phyloP scores from a whole-genome alignment of 2,113 vertebrate species.

The Toxotes jaculatrix region DNA sequence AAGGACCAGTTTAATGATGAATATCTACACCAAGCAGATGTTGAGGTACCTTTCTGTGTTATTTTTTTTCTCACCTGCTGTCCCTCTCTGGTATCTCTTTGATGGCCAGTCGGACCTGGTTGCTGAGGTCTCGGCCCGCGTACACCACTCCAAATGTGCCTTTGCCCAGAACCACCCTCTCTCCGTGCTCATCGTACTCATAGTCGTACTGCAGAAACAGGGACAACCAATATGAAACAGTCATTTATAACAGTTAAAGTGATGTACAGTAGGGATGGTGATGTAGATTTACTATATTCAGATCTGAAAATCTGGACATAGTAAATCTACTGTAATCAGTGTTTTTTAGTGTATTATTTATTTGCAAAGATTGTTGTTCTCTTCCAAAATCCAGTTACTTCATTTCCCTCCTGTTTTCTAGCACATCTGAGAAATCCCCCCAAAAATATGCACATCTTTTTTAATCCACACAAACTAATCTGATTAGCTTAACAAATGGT shows the following conservation, averaged over 20 bases:
- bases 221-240: not conserved
- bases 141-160: constrained; percentile 97
- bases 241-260: not conserved
- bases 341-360: too few species aligned
- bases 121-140: constrained; percentile 96
- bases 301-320: too few species aligned
- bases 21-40: not conserved
- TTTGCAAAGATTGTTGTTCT: too few species aligned
- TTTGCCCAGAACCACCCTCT: constrained; percentile 94
- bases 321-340: too few species aligned
- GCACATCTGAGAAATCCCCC: too few species aligned
- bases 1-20: not conserved
- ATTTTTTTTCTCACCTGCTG: constrained; percentile 87
- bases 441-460: too few species aligned
- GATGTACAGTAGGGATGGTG: not conserved
- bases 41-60: too few species aligned
- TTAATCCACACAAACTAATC: not conserved
- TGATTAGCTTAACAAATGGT: not conserved
- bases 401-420: too few species aligned
- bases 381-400: too few species aligned
- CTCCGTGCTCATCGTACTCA: constrained; percentile 96
- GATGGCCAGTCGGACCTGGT: constrained; percentile 98
- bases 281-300: too few species aligned
- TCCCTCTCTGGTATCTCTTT: constrained; percentile 99
- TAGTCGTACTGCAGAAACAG: constrained; percentile 92